phyloP scores from a whole-genome alignment of 2,113 vertebrate genomes.

The Epinephelus cyanopodus region DNA sequence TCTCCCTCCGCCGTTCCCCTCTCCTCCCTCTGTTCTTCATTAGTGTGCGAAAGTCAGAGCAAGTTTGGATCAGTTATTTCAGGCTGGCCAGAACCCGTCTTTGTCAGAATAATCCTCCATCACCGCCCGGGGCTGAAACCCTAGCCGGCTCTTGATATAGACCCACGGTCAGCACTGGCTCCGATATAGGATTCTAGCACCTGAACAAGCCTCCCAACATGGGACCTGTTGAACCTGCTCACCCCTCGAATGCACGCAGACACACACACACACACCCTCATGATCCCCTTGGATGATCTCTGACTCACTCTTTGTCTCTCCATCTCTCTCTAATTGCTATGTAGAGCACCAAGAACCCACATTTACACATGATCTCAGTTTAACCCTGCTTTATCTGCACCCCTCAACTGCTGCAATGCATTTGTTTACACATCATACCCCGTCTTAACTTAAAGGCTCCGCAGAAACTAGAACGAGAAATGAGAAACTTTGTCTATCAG shows the following conservation, averaged over 20 bases:
- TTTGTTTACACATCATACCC: slow-evolving; percentile 44
- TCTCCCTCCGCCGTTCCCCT: slow-evolving; percentile 34
- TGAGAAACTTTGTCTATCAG: slow-evolving; percentile 35
- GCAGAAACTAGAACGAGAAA: slow-evolving; percentile 21
- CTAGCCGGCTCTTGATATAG: slow-evolving; percentile 80
- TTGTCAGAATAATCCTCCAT: slow-evolving; percentile 82
- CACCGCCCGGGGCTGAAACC: slow-evolving; percentile 70
- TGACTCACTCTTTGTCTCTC: slow-evolving; percentile 36
- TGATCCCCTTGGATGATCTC: slow-evolving; percentile 50
- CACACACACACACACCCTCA: slow-evolving; percentile 43
- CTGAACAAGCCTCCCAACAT: slow-evolving; percentile 76
- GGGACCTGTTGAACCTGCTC: slow-evolving; percentile 79
- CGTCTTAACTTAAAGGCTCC: slow-evolving; percentile 25
- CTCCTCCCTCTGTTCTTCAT: slow-evolving; percentile 69
- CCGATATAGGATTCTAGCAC: slow-evolving; percentile 82
- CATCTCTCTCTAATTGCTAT: slow-evolving; percentile 44
- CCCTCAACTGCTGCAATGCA: slow-evolving; percentile 21
- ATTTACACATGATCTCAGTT: slow-evolving; percentile 54
- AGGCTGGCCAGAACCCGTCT: slow-evolving; percentile 76
- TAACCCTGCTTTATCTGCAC: slow-evolving; percentile 35
- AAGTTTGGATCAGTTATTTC: slow-evolving; percentile 80
- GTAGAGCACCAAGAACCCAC: slow-evolving; percentile 35
- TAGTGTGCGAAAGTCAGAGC: slow-evolving; percentile 66
- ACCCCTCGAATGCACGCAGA: slow-evolving; percentile 67
- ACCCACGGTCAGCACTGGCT: slow-evolving; percentile 81